Base-by-base conservation (phyloP, 2,888 invertebrate genomes). In the Brenthis daphne region DNA sequence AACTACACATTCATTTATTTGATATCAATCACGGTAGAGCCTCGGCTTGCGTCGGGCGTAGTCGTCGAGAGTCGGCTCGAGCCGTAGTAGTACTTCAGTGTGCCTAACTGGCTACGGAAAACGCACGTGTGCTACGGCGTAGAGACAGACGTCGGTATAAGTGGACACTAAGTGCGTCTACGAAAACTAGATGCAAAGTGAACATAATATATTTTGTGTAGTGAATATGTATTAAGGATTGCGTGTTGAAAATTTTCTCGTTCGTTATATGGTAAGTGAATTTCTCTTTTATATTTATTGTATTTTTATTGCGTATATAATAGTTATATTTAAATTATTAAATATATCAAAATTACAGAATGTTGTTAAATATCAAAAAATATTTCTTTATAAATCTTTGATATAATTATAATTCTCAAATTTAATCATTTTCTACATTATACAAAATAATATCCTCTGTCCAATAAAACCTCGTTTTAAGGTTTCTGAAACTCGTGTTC, bases 1-100 rank as follows among this genome's bases (percentile, higher is more conserved):
- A 90, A 89, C 90, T 91, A 90, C 85, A 89, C 88, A 89, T 90
- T 90, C 85, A 91, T 92, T 90, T 90, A 91, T 92, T 92, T 91
- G 86, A 90, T 91, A 91, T 92, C 92, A 92, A 92, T 92, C 92
- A 91, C 90, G 80, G 87, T 87, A 87, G 84, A 82, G 81, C 83
- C 82, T 82, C 88, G 89, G 86, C 69, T 64, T 71, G 67, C 74
- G 70, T 90, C 92, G 92, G 88, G 67, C 50, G 69, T 57, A 69
- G 68, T 91, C 92, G 91, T 86, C 65, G 65, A 76, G 76, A 75
- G 79, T 89, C 90, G 90, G 82, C 72, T 78, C 76, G 75, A 79
- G 79, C 80, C 85, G 86, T 83, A 83, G 82, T 83, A 78, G 78
- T 82, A 84, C 84, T 81, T 76, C 90, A 92, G 92, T 91, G 82